Base-by-base conservation (phyloP, 2,113 vertebrate species). In the Dunckerocampus dactyliophorus region DNA sequence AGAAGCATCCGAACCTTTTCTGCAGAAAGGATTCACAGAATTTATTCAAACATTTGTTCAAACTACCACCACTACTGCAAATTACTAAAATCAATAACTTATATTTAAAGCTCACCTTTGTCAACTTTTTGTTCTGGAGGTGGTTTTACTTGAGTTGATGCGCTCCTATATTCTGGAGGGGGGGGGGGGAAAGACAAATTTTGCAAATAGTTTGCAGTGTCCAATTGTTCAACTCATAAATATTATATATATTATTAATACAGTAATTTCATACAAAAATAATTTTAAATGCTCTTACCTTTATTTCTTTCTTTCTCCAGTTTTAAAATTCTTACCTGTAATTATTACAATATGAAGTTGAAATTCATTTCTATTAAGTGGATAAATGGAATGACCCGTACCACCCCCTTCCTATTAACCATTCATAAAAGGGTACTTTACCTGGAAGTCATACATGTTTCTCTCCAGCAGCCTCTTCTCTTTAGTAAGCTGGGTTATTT, bases 1-100 rank as follows among this genome's bases (percentile, higher is more conserved):
- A 99, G 72, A 8, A 98, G 89, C 16, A 88, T 70, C 47, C 90
- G 92, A 42, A 98, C 77, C 87, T 92, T 95, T 73, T 88, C 97
- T 99, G 82, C 39, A 47, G 42, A 17, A 61, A 24, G 58, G n/a
- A 59, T 20, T 47, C 11, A 52, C 7, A 45, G 0, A 16, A 20
- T 11, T n/a, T 13, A 45, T 37, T 54, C 4, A n/a, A n/a, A 34
- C 2, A 2, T 4, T 55, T 34, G 24, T 17, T 28, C 39, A 20
- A 24, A 19, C 6, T 61, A 28, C 3, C 21, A 7, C 0, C 8
- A 59, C n/a, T 20, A 20, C 1, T 3, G 58, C 16, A 19, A 52
- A 31, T 24, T 0, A 52, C 56, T 8, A 37, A 34, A 34, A 5
- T 7, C 45, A 53, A 8, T 0, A 66, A 49, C 0, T 43, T 8